Conservation (phyloP, 1,140 invertebrate species). For the Drosophila bifasciata region DNA sequence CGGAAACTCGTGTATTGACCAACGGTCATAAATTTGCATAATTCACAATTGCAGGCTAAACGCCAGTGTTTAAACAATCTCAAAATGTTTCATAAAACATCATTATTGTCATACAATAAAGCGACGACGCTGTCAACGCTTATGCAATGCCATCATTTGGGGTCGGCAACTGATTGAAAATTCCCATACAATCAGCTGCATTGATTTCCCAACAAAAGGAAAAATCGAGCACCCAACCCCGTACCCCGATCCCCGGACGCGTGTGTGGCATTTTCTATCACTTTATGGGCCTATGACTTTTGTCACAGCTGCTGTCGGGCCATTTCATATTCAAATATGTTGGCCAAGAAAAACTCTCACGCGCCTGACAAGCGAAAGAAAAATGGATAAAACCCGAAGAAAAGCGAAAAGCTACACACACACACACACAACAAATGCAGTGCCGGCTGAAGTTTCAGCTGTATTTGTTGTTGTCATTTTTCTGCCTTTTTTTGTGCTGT, state of each 20-base stretch:
- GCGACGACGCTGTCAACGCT: conserved; percentile 47
- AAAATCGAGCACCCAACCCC: background rate
- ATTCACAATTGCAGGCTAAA: conserved; percentile 66
- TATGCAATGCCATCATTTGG: conserved; percentile 50
- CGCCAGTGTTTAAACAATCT: conserved; percentile 36
- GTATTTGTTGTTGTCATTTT: conserved; percentile 33
- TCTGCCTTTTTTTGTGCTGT: conserved; percentile 7
- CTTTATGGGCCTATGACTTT: conserved; percentile 35
- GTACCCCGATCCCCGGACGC: conserved; percentile 27
- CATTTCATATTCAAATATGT: conserved; percentile 68
- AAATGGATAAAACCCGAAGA: conserved; percentile 28
- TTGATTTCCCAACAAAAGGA: conserved; percentile 58
- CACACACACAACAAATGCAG: conserved; percentile 7
- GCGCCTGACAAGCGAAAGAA: conserved; percentile 36
- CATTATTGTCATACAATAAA: conserved; percentile 30
- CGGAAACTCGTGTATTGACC: conserved; percentile 31
- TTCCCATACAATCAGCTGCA: conserved; percentile 51
- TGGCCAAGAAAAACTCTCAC: conserved; percentile 62
- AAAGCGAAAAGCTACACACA: too few relatives aligned
- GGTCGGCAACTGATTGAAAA: conserved; percentile 57
- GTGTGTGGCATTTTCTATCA: conserved; percentile 46
- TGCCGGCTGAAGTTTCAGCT: conserved; percentile 25
- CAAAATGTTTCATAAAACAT: conserved; percentile 59
- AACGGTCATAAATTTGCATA: conserved; percentile 69
- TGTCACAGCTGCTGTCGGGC: conserved; percentile 52